Percentiles rank a stretch among this genome's conserved stretches.
phyloP scores from a whole-genome alignment of 64 coral and sea anemone species.

The Hydrozoanthus tunicans region DNA sequence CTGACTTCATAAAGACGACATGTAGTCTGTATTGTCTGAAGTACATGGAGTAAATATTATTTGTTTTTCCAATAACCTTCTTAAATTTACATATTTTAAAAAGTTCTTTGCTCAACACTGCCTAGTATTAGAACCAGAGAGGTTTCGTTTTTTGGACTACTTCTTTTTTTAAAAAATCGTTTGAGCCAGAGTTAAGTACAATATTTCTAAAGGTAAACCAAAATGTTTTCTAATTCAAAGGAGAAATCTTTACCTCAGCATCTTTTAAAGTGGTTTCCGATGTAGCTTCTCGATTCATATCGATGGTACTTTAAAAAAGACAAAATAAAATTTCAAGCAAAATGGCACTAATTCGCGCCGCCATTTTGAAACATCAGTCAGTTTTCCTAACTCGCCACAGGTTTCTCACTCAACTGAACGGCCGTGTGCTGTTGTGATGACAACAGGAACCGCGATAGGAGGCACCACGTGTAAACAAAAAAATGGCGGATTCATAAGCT shows the following conservation, averaged over 20 bases:
- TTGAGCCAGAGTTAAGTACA: background rate
- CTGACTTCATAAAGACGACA: too few species aligned
- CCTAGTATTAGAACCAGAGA: too few species aligned
- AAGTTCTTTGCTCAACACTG: too few species aligned
- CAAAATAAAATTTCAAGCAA: background rate
- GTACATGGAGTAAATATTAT: too few species aligned
- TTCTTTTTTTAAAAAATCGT: too few species aligned
- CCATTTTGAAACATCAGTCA: slow-evolving; percentile 42
- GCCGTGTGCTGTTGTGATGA: slow-evolving; percentile 38
- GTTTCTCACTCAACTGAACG: background rate
- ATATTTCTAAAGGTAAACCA: background rate
- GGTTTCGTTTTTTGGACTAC: too few species aligned
- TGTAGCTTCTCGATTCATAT: slow-evolving; percentile 29
- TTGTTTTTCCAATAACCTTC: too few species aligned
- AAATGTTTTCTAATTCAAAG: background rate
- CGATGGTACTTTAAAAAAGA: background rate
- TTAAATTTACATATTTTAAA: too few species aligned
- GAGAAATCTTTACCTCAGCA: slow-evolving; percentile 16
- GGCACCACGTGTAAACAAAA: slow-evolving; percentile 46
- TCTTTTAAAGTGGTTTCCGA: slow-evolving; percentile 34
- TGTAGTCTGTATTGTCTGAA: too few species aligned
- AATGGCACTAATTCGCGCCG: slow-evolving; percentile 13
- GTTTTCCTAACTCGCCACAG: slow-evolving; percentile 11
- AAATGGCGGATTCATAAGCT: slow-evolving; percentile 25
- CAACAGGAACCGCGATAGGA: background rate